phyloP scores from a whole-genome alignment of 2,113 vertebrate species.

The Varanus komodoensis region DNA sequence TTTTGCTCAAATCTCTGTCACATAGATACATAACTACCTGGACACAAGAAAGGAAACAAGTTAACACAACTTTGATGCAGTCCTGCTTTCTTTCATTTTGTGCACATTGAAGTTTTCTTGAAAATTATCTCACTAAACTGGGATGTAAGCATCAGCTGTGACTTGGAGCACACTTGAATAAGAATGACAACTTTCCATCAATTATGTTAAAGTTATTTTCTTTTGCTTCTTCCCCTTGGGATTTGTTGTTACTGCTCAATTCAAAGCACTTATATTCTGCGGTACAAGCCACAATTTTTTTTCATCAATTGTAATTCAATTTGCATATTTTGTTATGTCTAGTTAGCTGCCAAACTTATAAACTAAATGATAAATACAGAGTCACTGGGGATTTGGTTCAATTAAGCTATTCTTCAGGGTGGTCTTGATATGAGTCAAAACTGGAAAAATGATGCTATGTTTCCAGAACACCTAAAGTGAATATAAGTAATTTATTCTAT shows the following conservation, averaged over 20 bases:
- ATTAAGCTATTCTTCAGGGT: slow-evolving; percentile 76
- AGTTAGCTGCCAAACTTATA: slow-evolving; percentile 71
- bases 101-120: slow-evolving; percentile 42
- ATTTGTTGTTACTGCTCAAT: slow-evolving; percentile 46
- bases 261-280: slow-evolving; percentile 51
- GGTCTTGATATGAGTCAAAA: slow-evolving; percentile 76
- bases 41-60: slow-evolving; percentile 45
- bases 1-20: not conserved
- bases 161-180: slow-evolving; percentile 27
- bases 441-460: slow-evolving; percentile 73
- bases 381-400: slow-evolving; percentile 66
- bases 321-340: slow-evolving; percentile 69
- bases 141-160: slow-evolving; percentile 24
- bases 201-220: slow-evolving; percentile 50
- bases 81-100: slow-evolving; percentile 32
- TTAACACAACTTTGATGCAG: slow-evolving; percentile 30
- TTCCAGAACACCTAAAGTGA: slow-evolving; percentile 74
- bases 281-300: slow-evolving; percentile 45
- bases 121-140: slow-evolving; percentile 49
- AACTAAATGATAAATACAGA: slow-evolving; percentile 71
- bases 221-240: slow-evolving; percentile 1
- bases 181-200: slow-evolving; percentile 51
- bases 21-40: not conserved
- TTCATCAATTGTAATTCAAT: slow-evolving; percentile 64
- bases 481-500: slow-evolving; percentile 75